Conservation (phyloP, 2,113 vertebrate species). For the Platycercus adscitus region DNA sequence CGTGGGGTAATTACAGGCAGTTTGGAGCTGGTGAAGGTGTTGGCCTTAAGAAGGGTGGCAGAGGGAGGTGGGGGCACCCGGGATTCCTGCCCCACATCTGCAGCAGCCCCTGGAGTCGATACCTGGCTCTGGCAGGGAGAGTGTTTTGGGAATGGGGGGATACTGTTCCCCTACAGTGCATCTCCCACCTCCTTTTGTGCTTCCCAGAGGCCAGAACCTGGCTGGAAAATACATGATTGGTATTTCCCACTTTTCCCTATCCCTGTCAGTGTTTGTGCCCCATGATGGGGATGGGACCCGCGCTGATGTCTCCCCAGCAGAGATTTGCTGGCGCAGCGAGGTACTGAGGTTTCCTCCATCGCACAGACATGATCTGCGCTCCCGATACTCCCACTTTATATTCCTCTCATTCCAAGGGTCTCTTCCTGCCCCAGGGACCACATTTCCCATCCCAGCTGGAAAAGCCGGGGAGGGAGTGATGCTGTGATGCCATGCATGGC, state of each 20-base stretch:
- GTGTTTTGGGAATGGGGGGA: rapidly evolving
- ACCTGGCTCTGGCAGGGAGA: background rate
- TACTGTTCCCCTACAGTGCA: background rate
- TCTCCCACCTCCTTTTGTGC: background rate
- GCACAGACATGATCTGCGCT: rapidly evolving
- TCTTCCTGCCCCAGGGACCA: rapidly evolving
- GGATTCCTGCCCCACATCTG: background rate
- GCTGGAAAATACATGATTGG: background rate
- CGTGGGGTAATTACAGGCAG: constrained; percentile 79
- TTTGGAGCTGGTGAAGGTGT: constrained; percentile 72
- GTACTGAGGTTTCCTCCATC: rapidly evolving
- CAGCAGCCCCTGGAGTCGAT: background rate
- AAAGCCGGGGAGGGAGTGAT: background rate
- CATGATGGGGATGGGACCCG: rapidly evolving
- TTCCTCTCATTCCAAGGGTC: rapidly evolving
- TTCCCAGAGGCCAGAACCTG: background rate
- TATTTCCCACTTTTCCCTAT: rapidly evolving
- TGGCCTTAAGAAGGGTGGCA: background rate
- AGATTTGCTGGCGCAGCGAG: background rate
- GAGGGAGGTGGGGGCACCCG: background rate
- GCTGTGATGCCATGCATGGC: rapidly evolving
- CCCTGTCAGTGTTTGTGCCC: background rate
- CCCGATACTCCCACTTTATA: background rate
- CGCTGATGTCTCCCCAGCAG: rapidly evolving
- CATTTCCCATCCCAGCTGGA: rapidly evolving